Percentiles rank a stretch among this genome's conserved stretches.
These are phyloP conservation scores for Actinemys pallida DNA, from an alignment of 2,113 vertebrate genomes.

Conservation along the genomic window DNA sequence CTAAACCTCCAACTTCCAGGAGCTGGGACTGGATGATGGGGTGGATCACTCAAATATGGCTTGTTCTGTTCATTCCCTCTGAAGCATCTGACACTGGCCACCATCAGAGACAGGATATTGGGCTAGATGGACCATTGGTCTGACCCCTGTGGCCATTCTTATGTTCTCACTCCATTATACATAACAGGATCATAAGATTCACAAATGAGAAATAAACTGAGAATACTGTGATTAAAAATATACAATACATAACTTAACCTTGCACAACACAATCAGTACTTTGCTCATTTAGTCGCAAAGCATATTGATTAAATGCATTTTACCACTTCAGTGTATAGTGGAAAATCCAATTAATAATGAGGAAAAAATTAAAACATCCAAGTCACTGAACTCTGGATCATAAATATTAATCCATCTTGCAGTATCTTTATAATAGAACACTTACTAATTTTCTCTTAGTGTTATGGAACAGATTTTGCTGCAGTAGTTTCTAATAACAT, in stretches of 20 bases:
- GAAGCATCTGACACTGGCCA: not conserved
- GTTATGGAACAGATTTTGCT: conserved; percentile 77
- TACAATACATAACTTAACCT: conserved; percentile 73
- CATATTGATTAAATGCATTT: conserved; percentile 79
- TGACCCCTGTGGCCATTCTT: not conserved
- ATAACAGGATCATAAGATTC: conserved; percentile 66
- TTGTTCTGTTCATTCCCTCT: not conserved
- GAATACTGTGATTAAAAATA: conserved; percentile 73
- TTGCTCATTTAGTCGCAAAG: conserved; percentile 77
- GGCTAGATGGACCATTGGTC: not conserved
- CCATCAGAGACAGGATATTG: not conserved
- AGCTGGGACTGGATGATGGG: not conserved
- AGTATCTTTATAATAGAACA: conserved; percentile 63
- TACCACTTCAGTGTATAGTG: conserved; percentile 71
- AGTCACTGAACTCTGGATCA: conserved; percentile 72
- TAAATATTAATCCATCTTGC: conserved; percentile 72
- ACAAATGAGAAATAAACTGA: conserved; percentile 70
- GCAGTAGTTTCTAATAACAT: conserved; percentile 59
- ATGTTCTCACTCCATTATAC: conserved; percentile 66
- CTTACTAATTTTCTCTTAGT: conserved; percentile 69
- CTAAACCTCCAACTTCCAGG: not conserved
- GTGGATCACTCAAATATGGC: not conserved
- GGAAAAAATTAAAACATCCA: conserved; percentile 71
- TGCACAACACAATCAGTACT: conserved; percentile 75
- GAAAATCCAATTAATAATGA: conserved; percentile 77